Percentiles rank a stretch among this genome's conserved stretches.
phyloP scores from a whole-genome alignment of 2,888 invertebrate genomes.

The Glyphotaelius pellucidus region DNA sequence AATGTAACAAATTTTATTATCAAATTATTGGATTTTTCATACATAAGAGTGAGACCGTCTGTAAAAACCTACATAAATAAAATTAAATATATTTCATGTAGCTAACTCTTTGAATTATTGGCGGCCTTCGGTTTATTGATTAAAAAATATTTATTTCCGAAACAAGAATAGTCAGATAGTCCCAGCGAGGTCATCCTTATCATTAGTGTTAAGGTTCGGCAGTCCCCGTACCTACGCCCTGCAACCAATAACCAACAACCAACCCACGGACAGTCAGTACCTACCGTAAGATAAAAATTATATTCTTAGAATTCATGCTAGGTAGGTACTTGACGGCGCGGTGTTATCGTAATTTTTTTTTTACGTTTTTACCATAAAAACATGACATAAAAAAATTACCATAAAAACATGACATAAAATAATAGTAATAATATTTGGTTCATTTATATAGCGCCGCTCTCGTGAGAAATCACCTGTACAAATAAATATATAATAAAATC shows the following conservation, averaged over 20 bases:
- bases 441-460: too few species aligned
- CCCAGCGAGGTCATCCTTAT: conserved; percentile 34
- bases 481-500: too few species aligned
- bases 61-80: too few species aligned
- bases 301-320: neutral
- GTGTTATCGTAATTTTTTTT: neutral
- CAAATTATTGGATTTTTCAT: too few species aligned
- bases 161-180: conserved; percentile 6
- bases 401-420: neutral
- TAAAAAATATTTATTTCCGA: neutral
- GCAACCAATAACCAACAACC: too few species aligned
- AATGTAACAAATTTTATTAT: too few species aligned
- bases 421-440: too few species aligned
- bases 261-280: neutral
- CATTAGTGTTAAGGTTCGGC: conserved; percentile 27
- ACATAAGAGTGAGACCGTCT: too few species aligned
- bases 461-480: too few species aligned
- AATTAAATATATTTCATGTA: neutral
- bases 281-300: neutral
- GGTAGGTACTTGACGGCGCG: neutral
- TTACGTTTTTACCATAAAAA: neutral
- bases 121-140: neutral
- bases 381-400: too few species aligned
- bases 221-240: neutral
- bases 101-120: neutral